Percentiles rank a stretch among this genome's conserved stretches.
These are phyloP conservation scores for Rhopalosiphum nymphaeae DNA, from an alignment of 2,888 invertebrate species.

Conservation along the genomic window DNA sequence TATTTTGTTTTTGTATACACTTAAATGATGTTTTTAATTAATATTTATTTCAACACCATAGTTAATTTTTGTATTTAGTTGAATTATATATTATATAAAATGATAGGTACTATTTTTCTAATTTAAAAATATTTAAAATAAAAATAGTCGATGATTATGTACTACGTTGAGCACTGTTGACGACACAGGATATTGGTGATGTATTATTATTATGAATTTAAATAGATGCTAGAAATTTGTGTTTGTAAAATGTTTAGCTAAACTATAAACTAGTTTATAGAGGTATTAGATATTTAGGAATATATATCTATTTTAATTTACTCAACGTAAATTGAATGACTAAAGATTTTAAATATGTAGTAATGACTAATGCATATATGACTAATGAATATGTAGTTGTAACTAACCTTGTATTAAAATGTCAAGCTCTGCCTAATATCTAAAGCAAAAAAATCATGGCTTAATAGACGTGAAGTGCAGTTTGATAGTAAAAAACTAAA, in stretches of 20 bases:
- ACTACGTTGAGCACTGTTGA: not conserved
- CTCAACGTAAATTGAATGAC: not conserved
- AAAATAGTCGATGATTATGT: no score
- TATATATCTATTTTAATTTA: not conserved
- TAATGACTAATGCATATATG: not conserved
- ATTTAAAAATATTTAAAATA: not conserved
- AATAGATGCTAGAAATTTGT: not conserved
- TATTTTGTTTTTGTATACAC: slow-evolving; percentile 12
- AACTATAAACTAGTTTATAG: not conserved
- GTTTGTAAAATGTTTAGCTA: not conserved
- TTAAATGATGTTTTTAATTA: not conserved
- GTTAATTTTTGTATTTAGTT: not conserved
- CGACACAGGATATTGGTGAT: not conserved
- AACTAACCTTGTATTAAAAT: not conserved
- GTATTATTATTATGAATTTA: not conserved
- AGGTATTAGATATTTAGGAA: not conserved
- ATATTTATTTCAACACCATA: not conserved
- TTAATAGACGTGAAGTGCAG: not conserved
- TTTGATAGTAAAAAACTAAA: not conserved
- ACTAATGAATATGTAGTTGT: not conserved
- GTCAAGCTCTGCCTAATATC: not conserved
- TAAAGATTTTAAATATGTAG: not conserved
- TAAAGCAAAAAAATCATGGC: not conserved
- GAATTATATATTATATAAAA: not conserved
- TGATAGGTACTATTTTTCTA: not conserved